These are phyloP conservation scores for Lingula anatina DNA, from an alignment of 2,888 invertebrate species.

Conservation along the genomic window DNA sequence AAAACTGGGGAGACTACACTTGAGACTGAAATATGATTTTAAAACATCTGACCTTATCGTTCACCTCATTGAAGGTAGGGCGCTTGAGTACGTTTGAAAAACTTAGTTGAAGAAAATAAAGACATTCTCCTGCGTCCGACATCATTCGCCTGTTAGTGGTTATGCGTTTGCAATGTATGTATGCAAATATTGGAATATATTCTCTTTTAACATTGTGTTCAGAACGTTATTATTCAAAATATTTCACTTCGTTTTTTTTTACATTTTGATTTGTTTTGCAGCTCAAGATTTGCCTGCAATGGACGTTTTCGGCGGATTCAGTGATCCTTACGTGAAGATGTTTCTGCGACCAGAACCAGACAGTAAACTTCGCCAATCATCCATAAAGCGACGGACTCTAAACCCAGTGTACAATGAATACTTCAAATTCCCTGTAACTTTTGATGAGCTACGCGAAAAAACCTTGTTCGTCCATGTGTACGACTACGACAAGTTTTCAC, in stretches of 20 bases:
- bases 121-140: not conserved
- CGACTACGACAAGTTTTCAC: constrained; percentile 69
- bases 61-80: constrained; percentile 83
- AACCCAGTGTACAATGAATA: constrained; percentile 87
- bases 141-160: too few species aligned
- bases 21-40: constrained; percentile 82
- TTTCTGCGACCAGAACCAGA: constrained; percentile 79
- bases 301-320: constrained; percentile 75
- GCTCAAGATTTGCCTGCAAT: constrained; percentile 74
- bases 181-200: too few species aligned
- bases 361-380: constrained; percentile 76
- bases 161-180: too few species aligned
- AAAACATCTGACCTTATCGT: constrained; percentile 83
- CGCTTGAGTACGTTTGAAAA: not conserved
- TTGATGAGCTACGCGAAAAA: constrained; percentile 78
- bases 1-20: constrained; percentile 73
- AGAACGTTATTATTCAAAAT: not conserved
- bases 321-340: constrained; percentile 82
- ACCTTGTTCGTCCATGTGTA: constrained; percentile 64
- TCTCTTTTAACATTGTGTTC: too few species aligned
- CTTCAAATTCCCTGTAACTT: constrained; percentile 87
- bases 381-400: constrained; percentile 75
- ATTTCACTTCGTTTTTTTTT: not conserved
- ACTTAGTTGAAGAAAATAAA: not conserved
- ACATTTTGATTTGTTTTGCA: constrained; percentile 14